Conservation (phyloP, 2,888 invertebrate species). For the Lithosia quadra region DNA sequence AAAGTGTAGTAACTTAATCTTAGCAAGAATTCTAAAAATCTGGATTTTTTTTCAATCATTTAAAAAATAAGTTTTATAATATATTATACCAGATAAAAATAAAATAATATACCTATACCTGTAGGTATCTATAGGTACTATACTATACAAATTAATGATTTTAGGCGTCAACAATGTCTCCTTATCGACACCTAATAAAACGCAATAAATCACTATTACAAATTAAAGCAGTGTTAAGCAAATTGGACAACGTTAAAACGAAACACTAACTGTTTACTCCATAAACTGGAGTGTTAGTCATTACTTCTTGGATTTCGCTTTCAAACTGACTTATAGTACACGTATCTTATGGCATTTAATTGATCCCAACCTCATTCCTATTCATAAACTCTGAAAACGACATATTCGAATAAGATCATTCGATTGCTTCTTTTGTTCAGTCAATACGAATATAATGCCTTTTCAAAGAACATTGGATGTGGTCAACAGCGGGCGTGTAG, state of each 20-base stretch:
- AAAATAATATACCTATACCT: too few relatives aligned
- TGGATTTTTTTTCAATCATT: too few relatives aligned
- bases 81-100: too few relatives aligned
- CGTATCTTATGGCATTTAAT: conserved; percentile 80
- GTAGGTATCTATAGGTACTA: too few relatives aligned
- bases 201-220: conserved; percentile 48
- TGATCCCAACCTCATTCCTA: conserved; percentile 67
- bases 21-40: too few relatives aligned
- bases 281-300: conserved; percentile 72
- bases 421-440: conserved; percentile 50
- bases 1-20: too few relatives aligned
- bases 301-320: conserved; percentile 79
- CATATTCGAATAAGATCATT: conserved; percentile 25
- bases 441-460: neutral
- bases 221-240: conserved; percentile 65
- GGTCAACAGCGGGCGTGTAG: conserved; percentile 28
- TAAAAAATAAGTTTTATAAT: too few relatives aligned
- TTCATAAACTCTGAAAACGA: conserved; percentile 48
- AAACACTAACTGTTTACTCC: conserved; percentile 61
- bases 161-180: too few relatives aligned
- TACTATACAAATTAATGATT: too few relatives aligned
- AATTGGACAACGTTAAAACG: conserved; percentile 64
- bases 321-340: conserved; percentile 75
- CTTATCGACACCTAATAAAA: too few relatives aligned
- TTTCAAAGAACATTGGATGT: conserved; percentile 48